Evolutionary conservation across 2,888 invertebrate species (phyloP), one percentile per base, ranked within the genome.

Genomic region (Zaprionus lineosus): DNA sequence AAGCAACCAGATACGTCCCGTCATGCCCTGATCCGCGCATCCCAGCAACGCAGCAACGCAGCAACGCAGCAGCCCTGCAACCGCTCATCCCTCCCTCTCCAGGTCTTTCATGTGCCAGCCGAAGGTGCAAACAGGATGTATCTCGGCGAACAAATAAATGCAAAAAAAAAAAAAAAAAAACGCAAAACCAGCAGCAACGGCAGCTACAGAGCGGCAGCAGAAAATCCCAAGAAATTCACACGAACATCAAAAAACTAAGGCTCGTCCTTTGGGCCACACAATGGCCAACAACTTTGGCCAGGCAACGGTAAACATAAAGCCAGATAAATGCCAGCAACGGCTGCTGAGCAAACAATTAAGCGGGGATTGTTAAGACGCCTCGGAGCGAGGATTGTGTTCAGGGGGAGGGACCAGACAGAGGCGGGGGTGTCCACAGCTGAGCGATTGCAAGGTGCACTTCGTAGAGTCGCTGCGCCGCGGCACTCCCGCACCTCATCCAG

Each of bases 101-200:
- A 14, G 7, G 15, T 18, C 24, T 51, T n/a, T 33, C 56, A 18
- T 18, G 26, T 18, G 53, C 50, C 51, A 57, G 59, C 51, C 37
- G 70, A 77, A 86, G 83, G 83, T 86, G 85, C 81, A 86, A 86
- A 84, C 85, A 81, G 86, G 85, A 86, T 76, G 84, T n/a, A n/a
- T 40, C 47, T 43, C 36, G 8, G 11, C 28, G 28, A 39, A 29
- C 69, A 50, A 28, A 43, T 43, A 19, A 12, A 44, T 19, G 39
- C 8, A 40, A 2, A 12, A 12, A 19, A n/a, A 51, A 46, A 58
- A 51, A 19, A 58, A 66, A 48, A 50, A 51, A 59, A 53, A 33
- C 68, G 55, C 51, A 60, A 44, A 60, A 6, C 3, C 7, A 28
- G 4, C 29, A n/a, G 29, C 29, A 28, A 28, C 21, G 7, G 29